Base-by-base conservation (phyloP, 2,888 invertebrate genomes). In the Boloria euphrosyne region DNA sequence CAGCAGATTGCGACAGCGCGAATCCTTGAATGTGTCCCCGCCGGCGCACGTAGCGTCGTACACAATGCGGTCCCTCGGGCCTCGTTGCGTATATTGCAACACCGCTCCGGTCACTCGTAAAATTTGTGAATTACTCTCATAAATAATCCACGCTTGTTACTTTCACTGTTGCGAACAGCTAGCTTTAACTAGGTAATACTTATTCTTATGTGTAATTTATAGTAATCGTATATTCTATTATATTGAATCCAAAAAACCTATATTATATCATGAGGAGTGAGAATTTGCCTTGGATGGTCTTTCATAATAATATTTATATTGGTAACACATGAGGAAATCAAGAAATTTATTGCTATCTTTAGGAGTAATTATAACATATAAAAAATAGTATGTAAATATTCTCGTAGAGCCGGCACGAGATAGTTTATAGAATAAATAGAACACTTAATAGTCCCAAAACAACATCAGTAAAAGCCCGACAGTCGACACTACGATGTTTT, bases 51-150 rank as follows among this genome's bases (percentile, higher is more conserved):
- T 55, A 55, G 55, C 18, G n/a, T 13, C 14, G 51, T n/a, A 31
- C n/a, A 62, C 64, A 64, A 64, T 64, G 64, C 46, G 50, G 13
- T 51, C 64, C 64, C 64, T 18, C 44, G 52, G 64, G 64, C 31
- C 64, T 58, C 58, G 52, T 64, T 57, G 44, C 64, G 64, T 17
- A 31, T 52, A 13, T 58, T 18, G 44, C 58, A 16, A 16, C 44
- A 44, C 27, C n/a, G 50, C 44, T 46, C 51, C 52, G 58, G 27
- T 16, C 22, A 50, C 22, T 51, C 57, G 57, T 51, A 27, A 18
- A 58, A 55, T 44, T 44, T 22, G 7, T 44, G 18, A 44, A 50
- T 3, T 14, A 55, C 55, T 44, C 18, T 55, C 44, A 14, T 44
- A 18, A 18, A n/a, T 55, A 7, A 44, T 44, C 17, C 13, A 55